Evolutionary conservation across 2,888 invertebrate genomes (phyloP).

Genomic region (Drosophila merina): DNA sequence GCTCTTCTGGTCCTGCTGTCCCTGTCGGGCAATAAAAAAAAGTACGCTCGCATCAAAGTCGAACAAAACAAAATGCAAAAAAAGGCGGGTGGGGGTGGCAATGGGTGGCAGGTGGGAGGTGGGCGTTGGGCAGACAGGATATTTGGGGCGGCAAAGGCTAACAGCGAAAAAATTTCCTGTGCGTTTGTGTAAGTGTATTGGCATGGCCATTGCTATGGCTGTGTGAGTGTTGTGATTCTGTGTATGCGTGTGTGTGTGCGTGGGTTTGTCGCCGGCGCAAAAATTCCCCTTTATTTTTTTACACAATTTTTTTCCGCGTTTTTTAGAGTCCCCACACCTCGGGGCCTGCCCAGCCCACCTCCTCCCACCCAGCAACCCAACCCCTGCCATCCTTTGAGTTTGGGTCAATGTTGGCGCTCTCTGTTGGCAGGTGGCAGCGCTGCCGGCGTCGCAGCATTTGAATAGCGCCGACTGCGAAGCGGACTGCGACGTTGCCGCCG

Average conservation of each 20-base stretch:
- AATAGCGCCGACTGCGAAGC: constrained; percentile 73
- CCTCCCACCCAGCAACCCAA: not conserved
- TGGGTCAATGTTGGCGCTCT: constrained; percentile 73
- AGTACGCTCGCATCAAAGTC: constrained; percentile 65
- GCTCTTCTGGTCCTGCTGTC: constrained; percentile 1
- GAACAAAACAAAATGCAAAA: constrained; percentile 74
- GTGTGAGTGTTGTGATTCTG: constrained; percentile 43
- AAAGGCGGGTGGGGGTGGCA: constrained; percentile 8
- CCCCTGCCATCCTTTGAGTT: constrained; percentile 59
- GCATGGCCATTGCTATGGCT: constrained; percentile 24
- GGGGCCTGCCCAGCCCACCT: not conserved
- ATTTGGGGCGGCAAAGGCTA: constrained; percentile 75
- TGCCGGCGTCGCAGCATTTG: constrained; percentile 67
- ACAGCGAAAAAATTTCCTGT: constrained; percentile 71
- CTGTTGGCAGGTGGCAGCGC: constrained; percentile 78
- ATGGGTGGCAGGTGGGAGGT: constrained; percentile 1
- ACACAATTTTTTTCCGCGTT: constrained; percentile 72
- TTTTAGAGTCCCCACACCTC: constrained; percentile 66
- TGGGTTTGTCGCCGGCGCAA: constrained; percentile 63
- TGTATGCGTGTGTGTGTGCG: constrained; percentile 37
- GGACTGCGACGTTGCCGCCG: constrained; percentile 42
- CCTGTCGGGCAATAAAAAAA: constrained; percentile 21
- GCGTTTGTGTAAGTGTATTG: constrained; percentile 55
- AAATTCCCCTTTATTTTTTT: constrained; percentile 75
- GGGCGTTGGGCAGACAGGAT: constrained; percentile 31